phyloP scores from a whole-genome alignment of 2,113 vertebrate species.

The Megalops atlanticus region DNA sequence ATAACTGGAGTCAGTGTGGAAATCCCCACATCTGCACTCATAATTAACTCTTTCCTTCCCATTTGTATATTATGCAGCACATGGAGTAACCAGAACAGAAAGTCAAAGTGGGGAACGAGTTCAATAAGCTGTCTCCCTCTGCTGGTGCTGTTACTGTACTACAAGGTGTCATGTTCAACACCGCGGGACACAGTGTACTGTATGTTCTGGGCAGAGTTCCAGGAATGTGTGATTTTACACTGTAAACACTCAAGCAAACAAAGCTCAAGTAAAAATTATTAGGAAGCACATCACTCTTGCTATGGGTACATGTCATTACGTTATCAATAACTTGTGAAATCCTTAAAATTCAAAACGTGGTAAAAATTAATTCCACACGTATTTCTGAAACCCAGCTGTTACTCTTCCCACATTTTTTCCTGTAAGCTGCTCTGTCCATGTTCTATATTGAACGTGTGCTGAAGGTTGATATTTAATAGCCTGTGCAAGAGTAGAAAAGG shows the following conservation, averaged over 20 bases:
- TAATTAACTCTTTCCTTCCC: not conserved
- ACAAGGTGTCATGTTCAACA: not conserved
- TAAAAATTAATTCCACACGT: not conserved
- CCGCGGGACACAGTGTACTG: not conserved
- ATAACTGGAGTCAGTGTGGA: slow-evolving; percentile 30
- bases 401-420: not conserved
- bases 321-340: not conserved
- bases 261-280: too few relatives aligned
- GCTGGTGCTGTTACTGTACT: slow-evolving; percentile 36
- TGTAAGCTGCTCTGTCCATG: not conserved
- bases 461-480: slow-evolving; percentile 13
- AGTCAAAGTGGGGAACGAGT: not conserved
- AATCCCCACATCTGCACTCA: slow-evolving; percentile 43
- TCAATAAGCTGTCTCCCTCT: slow-evolving; percentile 54
- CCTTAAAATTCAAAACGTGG: not conserved
- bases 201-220: not conserved
- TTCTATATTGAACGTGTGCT: not conserved
- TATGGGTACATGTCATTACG: not conserved
- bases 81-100: too few relatives aligned
- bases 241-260: not conserved
- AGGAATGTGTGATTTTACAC: not conserved
- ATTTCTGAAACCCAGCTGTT: not conserved
- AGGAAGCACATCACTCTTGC: not conserved
- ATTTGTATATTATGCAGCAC: slow-evolving; percentile 30
- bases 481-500: slow-evolving; percentile 37